Conservation (phyloP, 1,140 invertebrate species). For the Tenebrio molitor region DNA sequence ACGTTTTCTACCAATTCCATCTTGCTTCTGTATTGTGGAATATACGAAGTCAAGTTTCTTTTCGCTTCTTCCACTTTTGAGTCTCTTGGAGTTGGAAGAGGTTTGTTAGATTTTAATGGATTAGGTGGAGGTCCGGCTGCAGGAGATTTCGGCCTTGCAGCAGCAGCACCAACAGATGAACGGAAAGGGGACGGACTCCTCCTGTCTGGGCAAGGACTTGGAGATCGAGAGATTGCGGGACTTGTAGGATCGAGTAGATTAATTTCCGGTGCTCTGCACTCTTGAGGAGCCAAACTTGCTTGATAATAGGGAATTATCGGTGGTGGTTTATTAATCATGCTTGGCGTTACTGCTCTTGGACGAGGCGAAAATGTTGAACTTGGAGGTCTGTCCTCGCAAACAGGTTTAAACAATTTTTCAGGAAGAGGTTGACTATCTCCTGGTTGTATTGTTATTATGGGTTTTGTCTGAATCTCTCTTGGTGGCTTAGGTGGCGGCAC, state of each 20-base stretch:
- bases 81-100: conserved; percentile 54
- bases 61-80: conserved; percentile 58
- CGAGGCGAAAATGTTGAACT: conserved; percentile 57
- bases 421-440: conserved; percentile 37
- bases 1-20: conserved; percentile 9
- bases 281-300: conserved; percentile 74
- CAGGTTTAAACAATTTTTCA: conserved; percentile 70
- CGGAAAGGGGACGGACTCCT: conserved; percentile 67
- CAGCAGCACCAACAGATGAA: not conserved
- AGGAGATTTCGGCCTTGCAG: conserved; percentile 67
- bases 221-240: conserved; percentile 71
- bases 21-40: conserved; percentile 61
- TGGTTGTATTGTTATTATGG: conserved; percentile 55
- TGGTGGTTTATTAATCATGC: conserved; percentile 75
- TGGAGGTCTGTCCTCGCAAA: conserved; percentile 68
- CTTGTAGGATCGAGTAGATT: conserved; percentile 71
- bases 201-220: conserved; percentile 67
- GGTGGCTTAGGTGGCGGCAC: conserved; percentile 23
- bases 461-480: conserved; percentile 44
- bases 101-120: conserved; percentile 67
- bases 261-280: conserved; percentile 70
- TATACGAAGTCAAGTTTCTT: conserved; percentile 58
- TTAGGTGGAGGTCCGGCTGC: conserved; percentile 74
- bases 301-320: conserved; percentile 77
- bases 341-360: conserved; percentile 71